Conservation (phyloP, 2,113 vertebrate species). For the Gracilinanus agilis region DNA sequence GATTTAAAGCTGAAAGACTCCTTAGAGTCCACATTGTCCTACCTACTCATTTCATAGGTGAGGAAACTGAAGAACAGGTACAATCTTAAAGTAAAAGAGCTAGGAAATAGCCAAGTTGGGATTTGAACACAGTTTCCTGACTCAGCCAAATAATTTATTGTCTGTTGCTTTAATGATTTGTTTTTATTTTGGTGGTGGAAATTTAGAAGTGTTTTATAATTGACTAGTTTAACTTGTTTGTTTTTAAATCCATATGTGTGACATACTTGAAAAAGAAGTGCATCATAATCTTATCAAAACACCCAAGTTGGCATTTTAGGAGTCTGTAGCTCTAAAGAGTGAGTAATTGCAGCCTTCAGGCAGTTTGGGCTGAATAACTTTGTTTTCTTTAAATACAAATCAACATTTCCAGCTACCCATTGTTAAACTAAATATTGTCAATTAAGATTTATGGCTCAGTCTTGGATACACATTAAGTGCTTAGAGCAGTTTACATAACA, state of each 20-base stretch:
- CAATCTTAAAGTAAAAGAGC: not conserved
- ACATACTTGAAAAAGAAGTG: slow-evolving; percentile 58
- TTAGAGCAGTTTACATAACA: slow-evolving; percentile 47
- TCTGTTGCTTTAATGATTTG: not conserved
- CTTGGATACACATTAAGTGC: slow-evolving; percentile 35
- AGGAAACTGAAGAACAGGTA: not conserved
- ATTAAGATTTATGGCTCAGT: slow-evolving; percentile 68
- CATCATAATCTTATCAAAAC: slow-evolving; percentile 64
- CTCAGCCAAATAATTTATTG: not conserved
- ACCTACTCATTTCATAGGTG: not conserved
- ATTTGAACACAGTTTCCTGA: slow-evolving; percentile 17
- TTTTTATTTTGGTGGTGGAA: slow-evolving; percentile 25
- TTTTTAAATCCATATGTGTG: slow-evolving; percentile 13
- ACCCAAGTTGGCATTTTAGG: slow-evolving; percentile 59
- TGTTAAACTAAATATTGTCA: slow-evolving; percentile 66
- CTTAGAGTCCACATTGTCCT: not conserved
- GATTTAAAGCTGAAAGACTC: not conserved
- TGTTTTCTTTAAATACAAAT: slow-evolving; percentile 72
- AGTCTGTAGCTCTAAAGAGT: slow-evolving; percentile 17
- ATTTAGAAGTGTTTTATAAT: not conserved
- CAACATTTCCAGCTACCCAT: slow-evolving; percentile 54
- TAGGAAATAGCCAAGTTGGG: not conserved
- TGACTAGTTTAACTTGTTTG: slow-evolving; percentile 35
- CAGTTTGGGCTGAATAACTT: slow-evolving; percentile 55
- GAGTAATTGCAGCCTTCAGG: slow-evolving; percentile 62